A percentile compares a stretch with the other conserved stretches of the same genome.
These are phyloP conservation scores for Coregonus clupeaformis DNA, from an alignment of 2,113 vertebrate genomes.

Conservation along the genomic window DNA sequence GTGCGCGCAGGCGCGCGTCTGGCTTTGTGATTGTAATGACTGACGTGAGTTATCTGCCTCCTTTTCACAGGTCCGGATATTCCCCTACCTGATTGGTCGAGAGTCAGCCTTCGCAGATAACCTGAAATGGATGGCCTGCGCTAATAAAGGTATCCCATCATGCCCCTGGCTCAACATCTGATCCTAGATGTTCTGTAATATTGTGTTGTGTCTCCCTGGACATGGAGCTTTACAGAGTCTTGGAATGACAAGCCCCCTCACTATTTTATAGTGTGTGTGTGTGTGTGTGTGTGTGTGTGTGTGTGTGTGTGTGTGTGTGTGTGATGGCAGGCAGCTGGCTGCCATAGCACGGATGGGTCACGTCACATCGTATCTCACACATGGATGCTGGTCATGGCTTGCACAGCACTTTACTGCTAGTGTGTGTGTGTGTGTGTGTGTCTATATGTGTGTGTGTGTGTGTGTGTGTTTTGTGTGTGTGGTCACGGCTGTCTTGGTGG, in stretches of 20 bases:
- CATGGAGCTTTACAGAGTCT: no score
- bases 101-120: constrained; percentile 98
- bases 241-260: no score
- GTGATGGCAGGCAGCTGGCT: constrained; percentile 48
- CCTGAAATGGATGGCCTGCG: constrained; percentile 99
- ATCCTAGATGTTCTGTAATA: constrained; percentile 63
- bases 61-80: constrained; percentile 89
- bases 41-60: constrained; percentile 52
- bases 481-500: not conserved
- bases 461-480: not conserved
- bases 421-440: not conserved
- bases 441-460: not conserved
- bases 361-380: constrained; percentile 45
- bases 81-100: constrained; percentile 96
- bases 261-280: constrained; percentile 42
- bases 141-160: constrained; percentile 90
- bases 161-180: constrained; percentile 74
- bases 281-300: constrained; percentile 16
- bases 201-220: no score
- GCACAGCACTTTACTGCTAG: not conserved
- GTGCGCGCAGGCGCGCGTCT: constrained; percentile 33
- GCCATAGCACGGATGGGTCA: constrained; percentile 36
- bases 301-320: not conserved
- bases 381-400: not conserved
- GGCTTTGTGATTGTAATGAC: constrained; percentile 65